A percentile compares a stretch with the other conserved stretches of the same genome.
Evolutionary conservation across 37 sponge, comb jelly and placozoan genomes (phyloP).

Genomic region (Corticium candelabrum): DNA sequence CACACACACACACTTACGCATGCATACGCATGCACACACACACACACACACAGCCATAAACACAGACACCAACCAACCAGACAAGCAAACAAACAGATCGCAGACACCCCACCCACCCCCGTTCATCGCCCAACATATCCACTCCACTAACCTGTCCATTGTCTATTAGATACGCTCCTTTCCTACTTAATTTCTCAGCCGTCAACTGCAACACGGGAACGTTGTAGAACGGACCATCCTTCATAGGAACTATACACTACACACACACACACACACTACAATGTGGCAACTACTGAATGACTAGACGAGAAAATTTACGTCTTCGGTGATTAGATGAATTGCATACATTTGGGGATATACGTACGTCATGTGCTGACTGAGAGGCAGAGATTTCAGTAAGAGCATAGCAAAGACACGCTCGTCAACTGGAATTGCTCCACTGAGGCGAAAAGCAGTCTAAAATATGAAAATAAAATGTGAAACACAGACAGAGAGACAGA

Average conservation of each 20-base stretch:
- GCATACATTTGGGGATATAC: conserved; percentile 78
- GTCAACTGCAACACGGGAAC: conserved; percentile 60
- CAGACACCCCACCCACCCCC: too few species aligned
- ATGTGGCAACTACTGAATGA: conserved; percentile 6
- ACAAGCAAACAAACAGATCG: too few species aligned
- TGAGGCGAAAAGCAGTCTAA: conserved; percentile 73
- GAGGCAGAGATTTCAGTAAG: conserved; percentile 65
- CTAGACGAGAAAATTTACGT: conserved; percentile 21
- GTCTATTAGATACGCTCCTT: conserved; percentile 83
- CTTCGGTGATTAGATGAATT: conserved; percentile 47
- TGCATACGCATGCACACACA: neutral
- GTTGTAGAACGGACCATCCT: conserved; percentile 20
- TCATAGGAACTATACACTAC: conserved; percentile 1
- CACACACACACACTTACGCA: too few species aligned
- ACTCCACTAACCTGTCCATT: conserved; percentile 33
- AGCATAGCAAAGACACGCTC: conserved; percentile 59
- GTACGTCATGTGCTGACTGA: conserved; percentile 46
- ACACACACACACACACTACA: too few species aligned
- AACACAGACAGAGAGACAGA: too few species aligned
- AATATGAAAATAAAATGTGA: neutral
- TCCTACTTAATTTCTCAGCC: conserved; percentile 66
- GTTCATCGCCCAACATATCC: neutral
- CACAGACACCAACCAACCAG: neutral
- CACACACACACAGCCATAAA: neutral
- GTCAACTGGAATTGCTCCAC: conserved; percentile 42